phyloP scores from a whole-genome alignment of 2,113 vertebrate genomes.

The Psilopsiagon aurifrons region DNA sequence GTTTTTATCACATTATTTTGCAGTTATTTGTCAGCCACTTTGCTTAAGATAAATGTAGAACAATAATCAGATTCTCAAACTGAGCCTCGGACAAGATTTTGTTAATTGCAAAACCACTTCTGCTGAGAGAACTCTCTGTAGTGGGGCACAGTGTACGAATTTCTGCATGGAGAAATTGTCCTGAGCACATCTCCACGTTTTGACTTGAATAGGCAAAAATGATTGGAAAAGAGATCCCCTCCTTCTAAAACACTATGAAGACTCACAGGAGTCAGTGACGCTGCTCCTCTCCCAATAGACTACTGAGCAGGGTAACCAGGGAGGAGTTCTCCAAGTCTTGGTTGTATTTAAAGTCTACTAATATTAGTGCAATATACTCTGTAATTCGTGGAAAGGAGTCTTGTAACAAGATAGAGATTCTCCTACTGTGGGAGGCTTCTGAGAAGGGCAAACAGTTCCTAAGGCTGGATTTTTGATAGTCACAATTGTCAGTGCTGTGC shows the following conservation, averaged over 20 bases:
- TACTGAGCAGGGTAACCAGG: not conserved
- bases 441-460: not conserved
- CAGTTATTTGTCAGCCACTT: slow-evolving; percentile 94
- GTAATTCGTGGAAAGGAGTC: fast-evolving
- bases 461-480: not conserved
- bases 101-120: slow-evolving; percentile 63
- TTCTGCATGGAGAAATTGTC: not conserved
- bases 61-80: slow-evolving; percentile 88
- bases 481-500: not conserved
- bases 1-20: slow-evolving; percentile 98
- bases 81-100: slow-evolving; percentile 69
- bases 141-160: not conserved
- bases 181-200: not conserved
- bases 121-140: not conserved
- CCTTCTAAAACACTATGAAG: fast-evolving
- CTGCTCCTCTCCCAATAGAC: not conserved
- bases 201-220: not conserved
- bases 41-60: slow-evolving; percentile 93
- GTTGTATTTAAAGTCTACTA: fast-evolving
- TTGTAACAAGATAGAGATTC: fast-evolving
- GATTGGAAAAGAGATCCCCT: not conserved
- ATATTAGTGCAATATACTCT: fast-evolving
- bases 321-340: not conserved
- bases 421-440: not conserved
- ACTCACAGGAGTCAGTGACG: not conserved